Evolutionary conservation across 2,888 invertebrate genomes (phyloP).

Genomic region (Clitarchus hookeri): DNA sequence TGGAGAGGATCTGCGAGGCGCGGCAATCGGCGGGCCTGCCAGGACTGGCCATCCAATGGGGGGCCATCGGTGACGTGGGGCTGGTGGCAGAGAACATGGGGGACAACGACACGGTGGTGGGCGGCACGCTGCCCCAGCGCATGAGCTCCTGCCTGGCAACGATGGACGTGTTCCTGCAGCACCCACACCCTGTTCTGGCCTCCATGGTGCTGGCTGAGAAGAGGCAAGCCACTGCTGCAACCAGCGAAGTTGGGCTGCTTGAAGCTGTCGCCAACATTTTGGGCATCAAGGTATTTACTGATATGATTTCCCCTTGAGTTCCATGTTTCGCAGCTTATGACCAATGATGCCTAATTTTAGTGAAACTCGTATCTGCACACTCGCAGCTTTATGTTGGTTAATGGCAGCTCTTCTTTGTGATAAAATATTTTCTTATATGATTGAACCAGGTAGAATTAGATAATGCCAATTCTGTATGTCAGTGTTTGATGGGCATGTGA

Average conservation of each 20-base stretch:
- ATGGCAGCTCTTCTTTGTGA: no score
- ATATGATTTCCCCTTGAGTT: no score
- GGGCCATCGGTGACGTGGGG: constrained; percentile 97
- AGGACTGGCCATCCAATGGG: constrained; percentile 95
- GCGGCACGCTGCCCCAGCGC: constrained; percentile 94
- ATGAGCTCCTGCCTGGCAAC: constrained; percentile 90
- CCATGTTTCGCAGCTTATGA: no score
- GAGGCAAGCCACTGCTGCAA: constrained; percentile 60
- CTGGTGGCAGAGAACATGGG: constrained; percentile 89
- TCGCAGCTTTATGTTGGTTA: no score
- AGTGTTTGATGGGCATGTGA: no score
- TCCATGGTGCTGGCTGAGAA: constrained; percentile 90
- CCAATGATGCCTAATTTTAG: no score
- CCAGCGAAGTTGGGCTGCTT: constrained; percentile 67
- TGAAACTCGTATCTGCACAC: no score
- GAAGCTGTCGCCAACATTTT: constrained; percentile 87
- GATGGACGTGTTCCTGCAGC: constrained; percentile 88
- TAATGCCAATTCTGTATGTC: no score
- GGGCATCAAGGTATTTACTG: constrained; percentile 55
- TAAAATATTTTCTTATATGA: no score
- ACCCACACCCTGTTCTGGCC: constrained; percentile 79
- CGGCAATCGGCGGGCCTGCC: constrained; percentile 82
- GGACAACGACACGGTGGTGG: constrained; percentile 87
- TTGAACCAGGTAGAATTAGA: no score
- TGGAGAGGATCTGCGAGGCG: constrained; percentile 93